Evolutionary conservation across 2,888 invertebrate species (phyloP).

Genomic region (Proisotoma minuta): DNA sequence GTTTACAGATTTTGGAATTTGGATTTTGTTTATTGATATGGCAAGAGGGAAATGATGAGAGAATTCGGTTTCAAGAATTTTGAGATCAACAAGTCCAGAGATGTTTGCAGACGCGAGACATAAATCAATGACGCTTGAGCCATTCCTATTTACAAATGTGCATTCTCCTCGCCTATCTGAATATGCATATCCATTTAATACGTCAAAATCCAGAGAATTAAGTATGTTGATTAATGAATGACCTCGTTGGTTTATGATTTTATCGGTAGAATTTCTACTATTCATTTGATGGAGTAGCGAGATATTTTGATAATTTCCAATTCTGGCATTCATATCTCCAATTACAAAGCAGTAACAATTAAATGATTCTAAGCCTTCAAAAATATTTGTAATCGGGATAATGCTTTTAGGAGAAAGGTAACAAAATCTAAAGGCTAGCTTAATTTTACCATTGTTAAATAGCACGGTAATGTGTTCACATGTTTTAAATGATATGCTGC

Average conservation of each 20-base stretch:
- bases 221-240: background rate
- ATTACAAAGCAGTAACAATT: background rate
- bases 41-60: slow-evolving; percentile 13
- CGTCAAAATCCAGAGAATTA: background rate
- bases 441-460: too few relatives aligned
- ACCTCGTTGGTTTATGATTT: slow-evolving; percentile 1
- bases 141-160: slow-evolving; percentile 10
- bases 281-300: background rate
- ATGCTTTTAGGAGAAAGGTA: background rate
- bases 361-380: background rate
- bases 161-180: slow-evolving; percentile 16
- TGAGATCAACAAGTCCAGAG: background rate
- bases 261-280: slow-evolving; percentile 11
- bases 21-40: background rate
- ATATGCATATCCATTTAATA: slow-evolving; percentile 8
- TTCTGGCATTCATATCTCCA: slow-evolving; percentile 19
- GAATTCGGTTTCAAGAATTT: background rate
- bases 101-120: background rate
- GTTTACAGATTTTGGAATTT: background rate
- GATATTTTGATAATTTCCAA: slow-evolving; percentile 8
- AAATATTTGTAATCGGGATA: background rate
- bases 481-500: too few relatives aligned
- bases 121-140: slow-evolving; percentile 8
- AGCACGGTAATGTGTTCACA: too few relatives aligned
- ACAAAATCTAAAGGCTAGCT: background rate